A percentile compares a stretch with the other conserved stretches of the same genome.
phyloP scores from a whole-genome alignment of 2,113 vertebrate species.

The Chamaetylas fuelleborni region DNA sequence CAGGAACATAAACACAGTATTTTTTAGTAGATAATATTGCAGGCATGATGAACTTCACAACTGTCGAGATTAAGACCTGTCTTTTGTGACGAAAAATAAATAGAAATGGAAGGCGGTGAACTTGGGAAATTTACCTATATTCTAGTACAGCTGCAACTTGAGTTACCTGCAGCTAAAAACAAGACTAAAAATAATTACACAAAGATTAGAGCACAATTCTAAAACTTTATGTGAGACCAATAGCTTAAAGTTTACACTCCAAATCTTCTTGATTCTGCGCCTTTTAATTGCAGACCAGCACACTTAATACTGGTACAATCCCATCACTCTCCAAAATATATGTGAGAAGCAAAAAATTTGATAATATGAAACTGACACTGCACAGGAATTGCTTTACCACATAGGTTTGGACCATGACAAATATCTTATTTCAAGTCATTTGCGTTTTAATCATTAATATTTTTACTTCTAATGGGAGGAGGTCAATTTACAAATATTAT shows the following conservation, averaged over 20 bases:
- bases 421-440: neutral
- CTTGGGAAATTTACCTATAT: neutral
- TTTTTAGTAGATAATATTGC: rapidly evolving
- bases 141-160: neutral
- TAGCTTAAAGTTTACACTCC: neutral
- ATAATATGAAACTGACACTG: neutral
- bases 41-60: neutral
- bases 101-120: neutral
- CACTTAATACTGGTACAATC: neutral
- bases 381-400: neutral
- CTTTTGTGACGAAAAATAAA: neutral
- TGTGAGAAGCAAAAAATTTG: neutral
- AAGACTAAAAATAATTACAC: neutral
- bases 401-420: neutral
- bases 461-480: neutral
- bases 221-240: neutral
- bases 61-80: neutral
- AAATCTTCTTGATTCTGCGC: neutral
- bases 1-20: neutral
- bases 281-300: neutral
- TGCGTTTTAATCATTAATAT: neutral
- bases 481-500: neutral
- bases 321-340: neutral
- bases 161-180: neutral
- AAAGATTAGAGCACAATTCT: neutral